Evolutionary conservation across 2,797 vertebrate genomes (phyloP).

Genomic region (Phalanger gymnotis): DNA sequence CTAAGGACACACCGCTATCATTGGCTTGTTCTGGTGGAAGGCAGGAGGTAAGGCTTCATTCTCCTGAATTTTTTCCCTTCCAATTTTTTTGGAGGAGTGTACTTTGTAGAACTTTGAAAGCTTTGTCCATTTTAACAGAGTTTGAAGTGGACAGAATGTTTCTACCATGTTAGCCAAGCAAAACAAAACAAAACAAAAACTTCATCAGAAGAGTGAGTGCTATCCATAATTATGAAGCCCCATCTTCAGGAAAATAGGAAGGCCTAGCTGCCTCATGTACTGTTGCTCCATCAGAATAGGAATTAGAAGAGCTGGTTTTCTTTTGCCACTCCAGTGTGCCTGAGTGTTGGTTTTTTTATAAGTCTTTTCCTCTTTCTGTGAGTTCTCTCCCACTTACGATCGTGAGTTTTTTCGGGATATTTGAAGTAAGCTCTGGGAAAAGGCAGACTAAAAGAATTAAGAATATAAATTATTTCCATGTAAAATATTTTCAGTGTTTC

Average conservation of each 20-base stretch:
- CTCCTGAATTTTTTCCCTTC: conserved; percentile 7
- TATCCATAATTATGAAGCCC: neutral
- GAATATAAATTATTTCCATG: neutral
- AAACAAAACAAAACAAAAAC: neutral
- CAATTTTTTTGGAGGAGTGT: conserved; percentile 30
- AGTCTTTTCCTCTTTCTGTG: neutral
- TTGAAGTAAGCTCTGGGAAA: neutral
- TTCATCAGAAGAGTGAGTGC: neutral
- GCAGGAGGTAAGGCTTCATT: conserved; percentile 85
- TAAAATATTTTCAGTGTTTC: neutral
- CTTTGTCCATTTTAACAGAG: neutral
- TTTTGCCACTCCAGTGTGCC: neutral
- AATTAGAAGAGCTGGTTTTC: neutral
- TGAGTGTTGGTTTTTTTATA: neutral
- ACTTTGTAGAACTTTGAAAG: neutral
- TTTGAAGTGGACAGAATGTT: neutral
- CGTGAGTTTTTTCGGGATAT: neutral
- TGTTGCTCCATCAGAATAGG: neutral
- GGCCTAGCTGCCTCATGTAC: neutral
- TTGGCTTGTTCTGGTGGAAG: conserved; percentile 90
- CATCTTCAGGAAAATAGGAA: neutral
- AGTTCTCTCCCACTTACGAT: neutral
- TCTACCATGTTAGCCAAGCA: neutral
- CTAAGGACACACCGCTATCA: conserved; percentile 89
- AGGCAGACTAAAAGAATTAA: neutral